phyloP scores from a whole-genome alignment of 2,797 vertebrate species.

The Graptemys geographica region DNA sequence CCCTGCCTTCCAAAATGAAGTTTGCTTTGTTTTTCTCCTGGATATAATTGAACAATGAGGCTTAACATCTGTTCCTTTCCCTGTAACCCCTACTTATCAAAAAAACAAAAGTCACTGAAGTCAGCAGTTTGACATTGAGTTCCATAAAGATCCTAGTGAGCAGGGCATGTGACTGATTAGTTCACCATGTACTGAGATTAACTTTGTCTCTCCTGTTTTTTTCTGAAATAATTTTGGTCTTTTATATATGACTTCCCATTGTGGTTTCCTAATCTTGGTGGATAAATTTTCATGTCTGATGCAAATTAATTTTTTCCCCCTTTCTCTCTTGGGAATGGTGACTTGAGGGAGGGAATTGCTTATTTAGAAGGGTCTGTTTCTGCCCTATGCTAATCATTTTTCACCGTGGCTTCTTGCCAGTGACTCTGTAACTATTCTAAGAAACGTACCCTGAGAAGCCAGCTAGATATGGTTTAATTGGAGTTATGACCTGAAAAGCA shows the following conservation, averaged over 20 bases:
- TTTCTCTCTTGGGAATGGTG: not conserved
- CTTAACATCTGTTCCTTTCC: not conserved
- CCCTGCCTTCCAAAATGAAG: not conserved
- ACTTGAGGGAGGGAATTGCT: not conserved
- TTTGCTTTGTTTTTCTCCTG: not conserved
- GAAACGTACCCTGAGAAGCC: not conserved
- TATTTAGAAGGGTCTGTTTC: not conserved
- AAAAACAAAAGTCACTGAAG: slow-evolving; percentile 6
- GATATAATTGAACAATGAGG: not conserved
- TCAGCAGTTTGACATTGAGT: not conserved
- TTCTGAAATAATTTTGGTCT: not conserved
- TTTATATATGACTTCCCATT: slow-evolving; percentile 3
- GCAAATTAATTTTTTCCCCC: not conserved
- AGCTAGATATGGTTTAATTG: not conserved
- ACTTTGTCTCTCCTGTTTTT: slow-evolving; percentile 13
- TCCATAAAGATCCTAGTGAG: not conserved
- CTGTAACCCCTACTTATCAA: not conserved
- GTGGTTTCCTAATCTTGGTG: not conserved
- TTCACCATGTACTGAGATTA: not conserved
- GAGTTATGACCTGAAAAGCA: not conserved
- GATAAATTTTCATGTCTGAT: not conserved
- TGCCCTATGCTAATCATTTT: rapidly evolving
- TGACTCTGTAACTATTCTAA: not conserved
- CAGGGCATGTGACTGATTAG: slow-evolving; percentile 6
- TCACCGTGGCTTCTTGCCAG: not conserved